phyloP scores from a whole-genome alignment of 2,888 invertebrate genomes.

The Epinotia ramella region DNA sequence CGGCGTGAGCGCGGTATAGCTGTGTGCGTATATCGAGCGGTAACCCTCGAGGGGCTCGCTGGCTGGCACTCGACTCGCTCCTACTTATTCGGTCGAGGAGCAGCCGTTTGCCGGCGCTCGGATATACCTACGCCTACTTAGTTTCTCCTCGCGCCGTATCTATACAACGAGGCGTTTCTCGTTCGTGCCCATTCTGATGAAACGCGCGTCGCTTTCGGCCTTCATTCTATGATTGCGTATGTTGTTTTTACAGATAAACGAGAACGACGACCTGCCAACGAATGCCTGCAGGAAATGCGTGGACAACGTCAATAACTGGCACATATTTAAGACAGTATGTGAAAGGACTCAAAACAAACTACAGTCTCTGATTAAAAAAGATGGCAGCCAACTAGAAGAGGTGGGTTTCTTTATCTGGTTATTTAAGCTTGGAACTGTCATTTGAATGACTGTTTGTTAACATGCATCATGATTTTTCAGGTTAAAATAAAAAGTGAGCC shows the following conservation, averaged over 20 bases:
- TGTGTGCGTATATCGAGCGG: constrained; percentile 84
- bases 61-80: constrained; percentile 83
- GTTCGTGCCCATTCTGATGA: constrained; percentile 78
- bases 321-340: constrained; percentile 87
- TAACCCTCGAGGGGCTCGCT: constrained; percentile 84
- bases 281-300: constrained; percentile 87
- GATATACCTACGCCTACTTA: constrained; percentile 82
- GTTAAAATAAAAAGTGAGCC: constrained; percentile 86
- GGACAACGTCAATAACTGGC: constrained; percentile 88
- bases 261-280: constrained; percentile 87
- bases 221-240: constrained; percentile 77
- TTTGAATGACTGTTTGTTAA: constrained; percentile 57
- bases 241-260: constrained; percentile 86
- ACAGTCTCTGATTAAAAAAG: constrained; percentile 83
- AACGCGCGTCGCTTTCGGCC: constrained; percentile 76
- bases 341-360: constrained; percentile 88
- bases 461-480: constrained; percentile 75
- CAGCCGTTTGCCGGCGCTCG: constrained; percentile 75
- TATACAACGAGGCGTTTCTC: constrained; percentile 79
- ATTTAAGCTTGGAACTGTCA: constrained; percentile 71
- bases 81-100: constrained; percentile 84
- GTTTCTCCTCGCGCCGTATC: constrained; percentile 80
- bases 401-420: constrained; percentile 70
- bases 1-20: constrained; percentile 77
- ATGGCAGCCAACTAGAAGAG: constrained; percentile 83